These are phyloP conservation scores for Uromys caudimaculatus DNA, from an alignment of 2,797 vertebrate species.

Conservation along the genomic window DNA sequence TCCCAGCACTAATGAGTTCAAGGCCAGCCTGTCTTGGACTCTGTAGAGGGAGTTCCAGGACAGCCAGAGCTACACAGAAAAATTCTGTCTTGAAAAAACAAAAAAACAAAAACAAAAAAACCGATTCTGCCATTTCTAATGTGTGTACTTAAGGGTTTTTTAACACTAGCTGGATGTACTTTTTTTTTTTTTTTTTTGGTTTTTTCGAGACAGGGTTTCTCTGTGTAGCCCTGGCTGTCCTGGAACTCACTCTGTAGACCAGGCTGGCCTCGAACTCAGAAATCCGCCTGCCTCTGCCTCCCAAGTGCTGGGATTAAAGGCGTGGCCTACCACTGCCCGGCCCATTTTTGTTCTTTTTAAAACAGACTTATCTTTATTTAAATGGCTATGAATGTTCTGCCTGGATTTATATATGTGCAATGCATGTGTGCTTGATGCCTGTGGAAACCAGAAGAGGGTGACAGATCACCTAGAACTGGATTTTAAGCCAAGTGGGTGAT, in stretches of 20 bases:
- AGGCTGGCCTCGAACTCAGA: too few relatives aligned
- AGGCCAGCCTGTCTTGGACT: neutral
- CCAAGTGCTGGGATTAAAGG: too few relatives aligned
- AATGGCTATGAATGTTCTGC: neutral
- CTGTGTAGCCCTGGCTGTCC: too few relatives aligned
- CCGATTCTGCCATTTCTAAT: slow-evolving; percentile 2
- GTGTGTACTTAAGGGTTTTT: neutral
- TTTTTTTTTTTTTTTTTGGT: too few relatives aligned
- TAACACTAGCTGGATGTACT: neutral
- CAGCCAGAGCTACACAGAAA: neutral
- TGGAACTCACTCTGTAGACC: too few relatives aligned
- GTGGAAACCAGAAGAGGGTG: neutral
- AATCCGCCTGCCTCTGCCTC: too few relatives aligned
- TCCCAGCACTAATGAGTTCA: neutral
- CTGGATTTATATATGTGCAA: neutral
- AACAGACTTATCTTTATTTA: neutral
- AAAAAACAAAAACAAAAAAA: neutral
- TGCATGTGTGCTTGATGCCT: neutral
- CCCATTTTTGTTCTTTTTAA: neutral
- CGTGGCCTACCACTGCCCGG: too few relatives aligned
- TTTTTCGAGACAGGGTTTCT: too few relatives aligned
- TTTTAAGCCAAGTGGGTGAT: neutral
- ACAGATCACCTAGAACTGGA: neutral
- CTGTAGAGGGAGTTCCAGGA: neutral
- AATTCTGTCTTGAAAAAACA: neutral